Percentiles rank a stretch among this genome's conserved stretches.
Evolutionary conservation across 2,113 vertebrate genomes (phyloP).

Genomic region (Chaenogobius annularis): DNA sequence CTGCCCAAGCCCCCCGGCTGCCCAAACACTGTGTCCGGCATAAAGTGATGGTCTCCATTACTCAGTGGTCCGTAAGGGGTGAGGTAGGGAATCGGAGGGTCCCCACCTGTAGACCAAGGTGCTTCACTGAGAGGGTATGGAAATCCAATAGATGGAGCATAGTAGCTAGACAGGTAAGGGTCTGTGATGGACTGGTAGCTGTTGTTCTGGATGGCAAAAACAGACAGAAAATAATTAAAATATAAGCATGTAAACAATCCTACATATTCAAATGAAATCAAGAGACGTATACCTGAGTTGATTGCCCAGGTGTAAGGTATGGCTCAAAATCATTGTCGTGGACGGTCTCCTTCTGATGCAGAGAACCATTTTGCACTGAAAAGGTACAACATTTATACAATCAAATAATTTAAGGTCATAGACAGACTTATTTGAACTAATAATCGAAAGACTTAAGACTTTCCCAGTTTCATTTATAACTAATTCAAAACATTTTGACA

Average conservation of each 20-base stretch:
- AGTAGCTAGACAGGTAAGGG: constrained; percentile 94
- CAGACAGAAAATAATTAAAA: constrained; percentile 8
- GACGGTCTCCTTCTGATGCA: constrained; percentile 93
- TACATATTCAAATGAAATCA: neutral
- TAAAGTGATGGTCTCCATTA: constrained; percentile 93
- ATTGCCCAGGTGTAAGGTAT: constrained; percentile 89
- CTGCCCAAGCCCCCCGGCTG: constrained; percentile 91
- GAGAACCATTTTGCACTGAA: constrained; percentile 94
- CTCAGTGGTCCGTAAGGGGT: constrained; percentile 93
- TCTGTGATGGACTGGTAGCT: constrained; percentile 97
- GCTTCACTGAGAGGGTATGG: constrained; percentile 94
- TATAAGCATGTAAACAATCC: neutral
- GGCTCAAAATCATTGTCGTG: constrained; percentile 95
- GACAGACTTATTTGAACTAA: too few species aligned
- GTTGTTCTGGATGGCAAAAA: constrained; percentile 82
- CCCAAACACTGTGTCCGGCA: constrained; percentile 94
- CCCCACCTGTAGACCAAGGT: constrained; percentile 94
- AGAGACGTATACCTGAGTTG: constrained; percentile 84
- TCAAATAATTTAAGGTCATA: too few species aligned
- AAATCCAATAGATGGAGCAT: constrained; percentile 94
- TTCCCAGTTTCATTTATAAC: too few species aligned
- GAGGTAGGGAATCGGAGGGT: constrained; percentile 93
- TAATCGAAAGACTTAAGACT: too few species aligned
- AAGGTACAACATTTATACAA: constrained; percentile 40
- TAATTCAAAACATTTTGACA: too few species aligned